Percentiles rank a stretch among this genome's conserved stretches.
These are phyloP conservation scores for Asarcornis scutulata DNA, from an alignment of 2,113 vertebrate genomes.

Conservation along the genomic window DNA sequence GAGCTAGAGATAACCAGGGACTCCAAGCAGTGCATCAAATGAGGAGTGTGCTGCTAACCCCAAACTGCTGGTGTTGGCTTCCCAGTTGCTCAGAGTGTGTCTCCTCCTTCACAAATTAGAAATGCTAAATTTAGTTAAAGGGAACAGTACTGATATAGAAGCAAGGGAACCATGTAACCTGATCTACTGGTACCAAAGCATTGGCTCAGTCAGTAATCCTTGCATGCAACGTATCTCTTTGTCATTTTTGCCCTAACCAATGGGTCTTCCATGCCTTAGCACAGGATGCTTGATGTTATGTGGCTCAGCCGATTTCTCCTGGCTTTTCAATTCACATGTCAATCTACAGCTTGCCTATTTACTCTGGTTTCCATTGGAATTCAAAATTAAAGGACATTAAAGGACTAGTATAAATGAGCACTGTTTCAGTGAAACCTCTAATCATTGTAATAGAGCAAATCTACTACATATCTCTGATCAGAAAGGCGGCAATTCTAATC, in stretches of 20 bases:
- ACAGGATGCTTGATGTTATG: not conserved
- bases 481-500: not conserved
- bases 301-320: not conserved
- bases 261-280: not conserved
- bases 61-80: not conserved
- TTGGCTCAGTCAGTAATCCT: not conserved
- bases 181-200: not conserved
- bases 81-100: not conserved
- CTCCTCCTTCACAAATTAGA: not conserved
- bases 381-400: not conserved
- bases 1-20: not conserved
- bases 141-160: not conserved
- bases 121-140: not conserved
- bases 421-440: not conserved
- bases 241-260: not conserved
- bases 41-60: not conserved
- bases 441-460: not conserved
- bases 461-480: not conserved
- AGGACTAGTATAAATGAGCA: not conserved
- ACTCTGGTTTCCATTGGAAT: not conserved
- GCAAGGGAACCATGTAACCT: not conserved
- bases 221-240: fast-evolving
- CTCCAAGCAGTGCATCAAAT: not conserved
- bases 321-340: not conserved
- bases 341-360: not conserved